Evolutionary conservation across 2,888 invertebrate species (phyloP).

Genomic region (Byasa hedistus): DNA sequence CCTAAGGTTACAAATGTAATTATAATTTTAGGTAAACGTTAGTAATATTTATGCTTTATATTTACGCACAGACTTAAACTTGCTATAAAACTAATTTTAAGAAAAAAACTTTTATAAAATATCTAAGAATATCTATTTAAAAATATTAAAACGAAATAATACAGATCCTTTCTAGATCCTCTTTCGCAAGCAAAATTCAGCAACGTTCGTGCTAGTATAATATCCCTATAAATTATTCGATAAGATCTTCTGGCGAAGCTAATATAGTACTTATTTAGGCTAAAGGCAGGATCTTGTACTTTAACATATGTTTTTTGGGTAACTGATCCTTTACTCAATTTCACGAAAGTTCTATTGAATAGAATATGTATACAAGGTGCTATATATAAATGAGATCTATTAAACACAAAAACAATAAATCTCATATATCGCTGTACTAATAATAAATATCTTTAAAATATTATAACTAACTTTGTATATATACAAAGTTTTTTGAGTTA

Average conservation of each 20-base stretch:
- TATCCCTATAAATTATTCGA: constrained; percentile 20
- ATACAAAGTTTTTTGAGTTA: too few relatives aligned
- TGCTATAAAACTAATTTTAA: too few relatives aligned
- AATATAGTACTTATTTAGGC: constrained; percentile 16
- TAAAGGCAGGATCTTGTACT: constrained; percentile 2
- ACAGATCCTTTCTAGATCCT: not conserved
- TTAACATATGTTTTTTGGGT: not conserved
- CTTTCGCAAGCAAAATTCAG: constrained; percentile 3
- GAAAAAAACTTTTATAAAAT: too few relatives aligned
- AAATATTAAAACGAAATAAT: not conserved
- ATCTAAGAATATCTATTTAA: not conserved
- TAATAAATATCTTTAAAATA: too few relatives aligned
- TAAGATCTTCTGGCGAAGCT: constrained; percentile 15
- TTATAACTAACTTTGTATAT: too few relatives aligned
- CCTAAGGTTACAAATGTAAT: too few relatives aligned
- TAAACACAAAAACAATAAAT: not conserved
- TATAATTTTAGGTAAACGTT: too few relatives aligned
- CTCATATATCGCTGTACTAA: too few relatives aligned
- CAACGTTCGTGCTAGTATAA: constrained; percentile 10
- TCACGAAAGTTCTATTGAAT: not conserved
- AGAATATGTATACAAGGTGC: not conserved
- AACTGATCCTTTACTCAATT: not conserved
- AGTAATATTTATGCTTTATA: too few relatives aligned
- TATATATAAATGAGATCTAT: not conserved
- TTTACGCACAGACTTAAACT: too few relatives aligned